Evolutionary conservation across 2,888 invertebrate species (phyloP).

Genomic region (Ectemnius lituratus): DNA sequence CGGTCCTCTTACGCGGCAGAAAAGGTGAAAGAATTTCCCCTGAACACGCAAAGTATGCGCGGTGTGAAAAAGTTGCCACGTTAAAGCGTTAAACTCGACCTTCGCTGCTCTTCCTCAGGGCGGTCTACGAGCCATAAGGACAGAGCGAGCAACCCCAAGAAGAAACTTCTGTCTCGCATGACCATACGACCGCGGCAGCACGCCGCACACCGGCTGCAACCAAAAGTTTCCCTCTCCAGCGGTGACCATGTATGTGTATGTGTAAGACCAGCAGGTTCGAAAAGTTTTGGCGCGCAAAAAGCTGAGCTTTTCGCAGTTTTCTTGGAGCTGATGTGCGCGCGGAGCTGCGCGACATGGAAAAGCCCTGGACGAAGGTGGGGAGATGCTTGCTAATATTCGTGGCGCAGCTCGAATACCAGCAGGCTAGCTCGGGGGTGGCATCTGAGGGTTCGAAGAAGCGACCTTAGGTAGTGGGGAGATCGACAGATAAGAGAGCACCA

Average conservation of each 20-base stretch:
- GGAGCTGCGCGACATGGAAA: constrained; percentile 41
- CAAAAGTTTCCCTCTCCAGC: constrained; percentile 39
- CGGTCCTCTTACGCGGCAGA: constrained; percentile 2
- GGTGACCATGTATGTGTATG: constrained; percentile 29
- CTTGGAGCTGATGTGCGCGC: constrained; percentile 53
- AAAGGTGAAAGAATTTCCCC: background rate
- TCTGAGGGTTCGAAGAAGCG: constrained; percentile 57
- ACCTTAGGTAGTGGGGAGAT: constrained; percentile 50
- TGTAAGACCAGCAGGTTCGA: constrained; percentile 55
- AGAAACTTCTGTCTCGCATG: constrained; percentile 26
- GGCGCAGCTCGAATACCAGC: constrained; percentile 50
- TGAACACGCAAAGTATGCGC: constrained; percentile 2
- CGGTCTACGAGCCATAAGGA: background rate
- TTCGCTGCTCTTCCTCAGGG: background rate
- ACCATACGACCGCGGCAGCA: constrained; percentile 17
- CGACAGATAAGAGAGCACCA: constrained; percentile 52
- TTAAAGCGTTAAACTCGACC: constrained; percentile 4
- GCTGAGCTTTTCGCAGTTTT: constrained; percentile 66
- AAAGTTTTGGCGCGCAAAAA: constrained; percentile 72
- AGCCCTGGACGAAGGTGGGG: constrained; percentile 53
- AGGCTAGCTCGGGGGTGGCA: constrained; percentile 55
- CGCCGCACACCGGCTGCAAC: constrained; percentile 20
- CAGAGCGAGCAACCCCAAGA: constrained; percentile 5
- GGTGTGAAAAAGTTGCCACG: background rate
- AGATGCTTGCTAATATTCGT: constrained; percentile 49